Base-by-base conservation (phyloP, 2,888 invertebrate species). In the Caenorhabditis plicata region DNA sequence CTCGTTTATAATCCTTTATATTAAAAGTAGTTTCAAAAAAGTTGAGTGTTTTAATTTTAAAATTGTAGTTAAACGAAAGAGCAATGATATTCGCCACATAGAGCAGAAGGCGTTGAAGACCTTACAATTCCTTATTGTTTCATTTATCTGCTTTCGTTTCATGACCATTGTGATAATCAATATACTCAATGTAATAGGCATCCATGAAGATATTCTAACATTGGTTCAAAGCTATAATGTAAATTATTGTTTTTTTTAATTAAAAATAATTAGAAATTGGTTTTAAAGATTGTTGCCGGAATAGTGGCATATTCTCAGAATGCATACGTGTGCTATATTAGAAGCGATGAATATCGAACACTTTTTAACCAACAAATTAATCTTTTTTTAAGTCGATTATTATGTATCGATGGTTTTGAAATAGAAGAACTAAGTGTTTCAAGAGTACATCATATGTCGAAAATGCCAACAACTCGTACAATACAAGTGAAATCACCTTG, bases 221-320 rank as follows among this genome's bases (percentile, higher is more conserved):
- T 9, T 54, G 26, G 48, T 54, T 31, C 48, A 48, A 13, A 54
- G 39, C 27, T 48, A 54, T 25, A 54, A 48, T 44, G 54, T 54
- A n/a, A 32, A 48, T 53, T 15, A n/a, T n/a, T n/a, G n/a, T n/a
- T n/a, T n/a, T n/a, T n/a, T n/a, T n/a, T n/a, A n/a, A n/a, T n/a
- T n/a, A n/a, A n/a, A n/a, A n/a, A n/a, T n/a, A n/a, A n/a, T n/a
- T n/a, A n/a, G n/a, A n/a, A n/a, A n/a, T n/a, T n/a, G n/a, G n/a
- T 39, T 9, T 44, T 53, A n/a, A 42, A 53, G 53, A 23, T 53
- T 3, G 20, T 53, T 17, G 27, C 46, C 3, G 29, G 15, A 25
- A 13, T 53, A 19, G 29, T 42, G 2, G n/a, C n/a, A n/a, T n/a
- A n/a, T n/a, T n/a, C n/a, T n/a, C n/a, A 50, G n/a, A 50, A 50